Conservation (phyloP, 2,888 invertebrate species). For the Heliothis peltigera region DNA sequence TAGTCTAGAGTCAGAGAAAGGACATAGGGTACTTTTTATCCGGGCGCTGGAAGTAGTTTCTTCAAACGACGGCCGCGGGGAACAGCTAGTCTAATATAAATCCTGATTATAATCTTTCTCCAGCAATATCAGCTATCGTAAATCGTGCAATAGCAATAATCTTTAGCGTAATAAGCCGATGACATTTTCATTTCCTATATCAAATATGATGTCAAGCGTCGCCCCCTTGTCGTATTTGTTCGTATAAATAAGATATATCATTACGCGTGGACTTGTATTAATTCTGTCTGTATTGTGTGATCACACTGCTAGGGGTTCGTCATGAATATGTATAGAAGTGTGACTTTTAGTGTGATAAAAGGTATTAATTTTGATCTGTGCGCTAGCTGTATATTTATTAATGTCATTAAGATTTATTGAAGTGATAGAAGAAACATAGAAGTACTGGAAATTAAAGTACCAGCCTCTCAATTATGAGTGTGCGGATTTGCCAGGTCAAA, state of each 20-base stretch:
- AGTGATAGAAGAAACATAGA: no score
- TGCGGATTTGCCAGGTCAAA: no score
- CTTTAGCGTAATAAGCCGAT: slow-evolving; percentile 81
- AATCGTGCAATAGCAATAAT: slow-evolving; percentile 83
- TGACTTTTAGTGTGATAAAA: slow-evolving; percentile 22
- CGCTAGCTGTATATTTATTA: background rate
- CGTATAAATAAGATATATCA: slow-evolving; percentile 78
- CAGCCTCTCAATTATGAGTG: no score
- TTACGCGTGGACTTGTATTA: slow-evolving; percentile 58
- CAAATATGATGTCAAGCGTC: slow-evolving; percentile 75
- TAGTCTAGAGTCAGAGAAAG: no score
- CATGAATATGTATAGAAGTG: slow-evolving; percentile 45
- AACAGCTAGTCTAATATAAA: slow-evolving; percentile 1
- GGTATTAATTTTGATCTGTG: slow-evolving; percentile 9
- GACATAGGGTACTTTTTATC: no score
- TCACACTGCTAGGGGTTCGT: slow-evolving; percentile 40
- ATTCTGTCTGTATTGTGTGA: slow-evolving; percentile 55
- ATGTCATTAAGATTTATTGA: background rate
- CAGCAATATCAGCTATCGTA: slow-evolving; percentile 66
- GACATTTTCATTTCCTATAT: slow-evolving; percentile 88
- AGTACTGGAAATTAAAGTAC: no score
- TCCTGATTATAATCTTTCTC: slow-evolving; percentile 30
- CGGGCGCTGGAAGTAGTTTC: no score
- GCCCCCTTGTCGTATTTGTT: slow-evolving; percentile 74
- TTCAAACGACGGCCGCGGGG: no score